These are phyloP conservation scores for Sula dactylatra DNA, from an alignment of 2,113 vertebrate genomes.

Conservation along the genomic window DNA sequence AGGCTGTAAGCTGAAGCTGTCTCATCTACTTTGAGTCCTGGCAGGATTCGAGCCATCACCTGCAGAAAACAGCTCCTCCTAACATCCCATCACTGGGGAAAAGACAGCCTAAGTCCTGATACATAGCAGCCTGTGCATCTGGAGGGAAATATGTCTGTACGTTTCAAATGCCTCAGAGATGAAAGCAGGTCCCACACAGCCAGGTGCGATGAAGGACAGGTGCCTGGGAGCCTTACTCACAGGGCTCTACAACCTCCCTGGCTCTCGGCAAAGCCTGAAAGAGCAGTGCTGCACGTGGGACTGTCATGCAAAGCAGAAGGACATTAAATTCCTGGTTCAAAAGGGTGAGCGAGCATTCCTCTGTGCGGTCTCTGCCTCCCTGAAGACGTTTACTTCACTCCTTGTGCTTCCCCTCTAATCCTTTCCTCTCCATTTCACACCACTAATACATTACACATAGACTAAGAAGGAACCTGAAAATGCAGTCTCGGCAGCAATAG, in stretches of 20 bases:
- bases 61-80: not conserved
- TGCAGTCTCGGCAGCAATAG: not conserved
- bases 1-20: not conserved
- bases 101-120: not conserved
- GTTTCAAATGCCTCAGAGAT: not conserved
- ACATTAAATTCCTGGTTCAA: not conserved
- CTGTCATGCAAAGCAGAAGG: not conserved
- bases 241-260: not conserved
- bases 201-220: accelerated
- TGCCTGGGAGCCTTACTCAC: not conserved
- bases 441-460: not conserved
- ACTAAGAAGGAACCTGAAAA: not conserved
- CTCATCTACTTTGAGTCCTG: not conserved
- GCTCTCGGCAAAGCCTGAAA: not conserved
- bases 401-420: not conserved
- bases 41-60: accelerated
- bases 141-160: not conserved
- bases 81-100: not conserved
- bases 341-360: not conserved
- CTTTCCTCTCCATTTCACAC: conserved; percentile 5
- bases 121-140: not conserved
- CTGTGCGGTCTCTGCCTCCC: not conserved
- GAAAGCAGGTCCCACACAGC: accelerated
- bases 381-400: conserved; percentile 18
- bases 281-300: accelerated